Conservation (phyloP, 2,888 invertebrate genomes). For the Glomeris marginata region DNA sequence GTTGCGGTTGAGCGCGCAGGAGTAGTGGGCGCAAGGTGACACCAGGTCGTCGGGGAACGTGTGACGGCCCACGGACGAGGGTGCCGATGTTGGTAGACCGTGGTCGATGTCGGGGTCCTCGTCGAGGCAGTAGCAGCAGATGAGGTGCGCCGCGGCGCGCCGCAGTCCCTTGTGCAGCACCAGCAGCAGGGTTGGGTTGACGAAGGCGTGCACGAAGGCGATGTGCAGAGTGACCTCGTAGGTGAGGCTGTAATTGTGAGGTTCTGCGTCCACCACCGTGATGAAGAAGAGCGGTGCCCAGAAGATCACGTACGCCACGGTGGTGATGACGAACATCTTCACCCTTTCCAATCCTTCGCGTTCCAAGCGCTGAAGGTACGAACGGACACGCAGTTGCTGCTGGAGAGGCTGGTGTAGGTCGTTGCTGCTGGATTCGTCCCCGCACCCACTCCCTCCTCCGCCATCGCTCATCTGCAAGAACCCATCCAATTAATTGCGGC, state of each 20-base stretch:
- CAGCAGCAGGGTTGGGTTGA: conserved; percentile 65
- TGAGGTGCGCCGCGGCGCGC: conserved; percentile 52
- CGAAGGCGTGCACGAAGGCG: conserved; percentile 72
- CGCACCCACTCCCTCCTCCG: too few relatives aligned
- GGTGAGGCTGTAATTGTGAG: conserved; percentile 21
- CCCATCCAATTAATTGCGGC: too few relatives aligned
- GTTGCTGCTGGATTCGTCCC: too few relatives aligned
- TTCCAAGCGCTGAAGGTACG: conserved; percentile 60
- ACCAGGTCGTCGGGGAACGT: conserved; percentile 1
- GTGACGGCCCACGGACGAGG: neutral
- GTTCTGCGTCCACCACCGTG: conserved; percentile 40
- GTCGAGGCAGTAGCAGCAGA: conserved; percentile 53
- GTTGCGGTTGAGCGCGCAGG: conserved; percentile 15
- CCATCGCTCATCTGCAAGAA: too few relatives aligned
- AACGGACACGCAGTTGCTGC: conserved; percentile 53
- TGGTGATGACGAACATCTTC: conserved; percentile 71
- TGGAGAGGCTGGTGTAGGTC: too few relatives aligned
- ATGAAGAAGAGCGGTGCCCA: conserved; percentile 84
- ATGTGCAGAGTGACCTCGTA: conserved; percentile 62
- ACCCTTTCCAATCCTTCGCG: conserved; percentile 64
- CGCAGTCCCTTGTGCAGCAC: conserved; percentile 59
- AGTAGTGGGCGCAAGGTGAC: conserved; percentile 6
- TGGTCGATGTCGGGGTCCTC: neutral
- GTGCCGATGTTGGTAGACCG: conserved; percentile 6
- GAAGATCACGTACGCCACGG: conserved; percentile 68